Evolutionary conservation across 2,888 invertebrate genomes (phyloP), one percentile per base, ranked within the genome.

Genomic region (Anaspis maculata): DNA sequence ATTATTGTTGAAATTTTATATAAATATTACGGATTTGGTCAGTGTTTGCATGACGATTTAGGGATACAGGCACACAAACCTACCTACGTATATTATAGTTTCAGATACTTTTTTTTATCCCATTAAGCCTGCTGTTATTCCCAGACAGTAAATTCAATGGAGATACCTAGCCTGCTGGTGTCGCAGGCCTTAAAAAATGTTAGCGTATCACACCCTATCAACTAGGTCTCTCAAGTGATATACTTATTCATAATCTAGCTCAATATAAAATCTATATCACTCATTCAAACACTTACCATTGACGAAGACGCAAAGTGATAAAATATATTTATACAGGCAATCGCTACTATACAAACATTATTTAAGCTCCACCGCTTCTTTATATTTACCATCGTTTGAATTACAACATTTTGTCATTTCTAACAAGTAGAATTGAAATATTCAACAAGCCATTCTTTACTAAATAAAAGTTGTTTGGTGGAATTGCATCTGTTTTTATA

Each of bases 1-100:
- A 57, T 56, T 58, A 59, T 61, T 61, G 60, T 62, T 62, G 56
- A 57, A 59, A 52, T 61, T 64, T 61, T 62, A 59, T 62, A 61
- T 62, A 58, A 61, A 60, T 61, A 58, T 62, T 59, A 50, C 46
- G 49, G 52, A 45, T 50, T 49, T 57, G 58, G 59, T 49, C 44
- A 56, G 56, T 59, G 59, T 57, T 57, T 48, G 47, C 44, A 34
- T 34, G 39, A 41, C 35, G 30, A n/a, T n/a, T n/a, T n/a, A n/a
- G n/a, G n/a, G n/a, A n/a, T n/a, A n/a, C 30, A 30, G 33, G 29
- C 29, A 27, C 23, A n/a, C 25, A 13, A 21, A 12, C 6, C 25
- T 27, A 21, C 16, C 14, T 15, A 13, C 32, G 28, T 39, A n/a
- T n/a, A n/a, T n/a, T n/a, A n/a, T n/a, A n/a, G n/a, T n/a, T n/a